These are phyloP conservation scores for Archilochus colubris DNA, from an alignment of 2,113 vertebrate species.

Conservation along the genomic window DNA sequence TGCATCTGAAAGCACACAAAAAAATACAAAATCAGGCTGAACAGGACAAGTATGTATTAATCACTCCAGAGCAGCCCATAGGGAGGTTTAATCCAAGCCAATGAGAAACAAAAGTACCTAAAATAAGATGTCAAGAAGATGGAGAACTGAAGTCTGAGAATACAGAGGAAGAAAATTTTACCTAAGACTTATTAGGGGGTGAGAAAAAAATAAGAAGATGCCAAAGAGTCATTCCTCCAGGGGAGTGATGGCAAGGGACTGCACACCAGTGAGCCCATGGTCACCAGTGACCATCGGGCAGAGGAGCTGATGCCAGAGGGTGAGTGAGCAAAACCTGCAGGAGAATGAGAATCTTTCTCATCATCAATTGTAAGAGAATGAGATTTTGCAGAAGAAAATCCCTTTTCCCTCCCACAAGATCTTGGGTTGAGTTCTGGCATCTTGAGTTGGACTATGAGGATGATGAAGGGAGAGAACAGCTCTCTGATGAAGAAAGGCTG, in stretches of 20 bases:
- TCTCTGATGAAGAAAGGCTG: no score
- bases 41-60: not conserved
- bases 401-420: not conserved
- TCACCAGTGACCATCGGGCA: not conserved
- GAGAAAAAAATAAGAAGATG: not conserved
- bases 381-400: not conserved
- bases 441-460: no score
- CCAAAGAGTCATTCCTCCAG: not conserved
- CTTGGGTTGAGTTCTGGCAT: not conserved
- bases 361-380: no score
- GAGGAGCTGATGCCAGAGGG: not conserved
- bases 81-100: not conserved
- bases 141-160: not conserved
- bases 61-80: not conserved
- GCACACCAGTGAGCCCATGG: not conserved
- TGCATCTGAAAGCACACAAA: not conserved
- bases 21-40: not conserved
- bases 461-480: no score
- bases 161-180: not conserved
- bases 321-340: not conserved
- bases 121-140: not conserved
- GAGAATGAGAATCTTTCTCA: not conserved
- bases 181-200: not conserved
- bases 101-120: not conserved
- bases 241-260: not conserved